These are phyloP conservation scores for Notiomystis cincta DNA, from an alignment of 2,113 vertebrate genomes.

Conservation along the genomic window DNA sequence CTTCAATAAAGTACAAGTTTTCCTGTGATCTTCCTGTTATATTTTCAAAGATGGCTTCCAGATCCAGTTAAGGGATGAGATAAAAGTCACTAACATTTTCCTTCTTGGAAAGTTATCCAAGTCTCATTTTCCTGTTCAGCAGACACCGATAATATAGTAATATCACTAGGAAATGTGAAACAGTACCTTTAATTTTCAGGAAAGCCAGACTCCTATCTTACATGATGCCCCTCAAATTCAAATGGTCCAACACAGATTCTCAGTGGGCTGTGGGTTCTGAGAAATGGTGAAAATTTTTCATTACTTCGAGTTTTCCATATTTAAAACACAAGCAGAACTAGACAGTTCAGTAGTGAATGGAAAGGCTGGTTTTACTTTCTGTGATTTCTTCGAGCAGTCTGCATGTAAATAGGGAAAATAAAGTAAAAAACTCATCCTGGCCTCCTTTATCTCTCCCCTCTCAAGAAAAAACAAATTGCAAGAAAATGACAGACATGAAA, in stretches of 20 bases:
- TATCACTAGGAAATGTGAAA: background rate
- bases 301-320: background rate
- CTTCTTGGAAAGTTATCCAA: background rate
- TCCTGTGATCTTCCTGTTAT: background rate
- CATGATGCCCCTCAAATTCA: background rate
- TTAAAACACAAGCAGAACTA: background rate
- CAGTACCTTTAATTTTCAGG: background rate
- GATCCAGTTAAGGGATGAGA: background rate
- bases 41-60: background rate
- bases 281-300: background rate
- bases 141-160: background rate
- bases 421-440: fast-evolving
- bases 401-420: background rate
- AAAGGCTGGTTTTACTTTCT: background rate
- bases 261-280: background rate
- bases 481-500: background rate
- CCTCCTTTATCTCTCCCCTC: background rate
- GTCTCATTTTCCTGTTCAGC: background rate
- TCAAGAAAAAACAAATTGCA: background rate
- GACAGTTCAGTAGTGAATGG: background rate
- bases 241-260: background rate
- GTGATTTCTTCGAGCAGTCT: background rate
- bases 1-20: background rate
- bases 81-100: background rate
- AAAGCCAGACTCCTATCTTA: background rate